Evolutionary conservation across 2,888 invertebrate genomes (phyloP).

Genomic region (Linnaemya vulpina): DNA sequence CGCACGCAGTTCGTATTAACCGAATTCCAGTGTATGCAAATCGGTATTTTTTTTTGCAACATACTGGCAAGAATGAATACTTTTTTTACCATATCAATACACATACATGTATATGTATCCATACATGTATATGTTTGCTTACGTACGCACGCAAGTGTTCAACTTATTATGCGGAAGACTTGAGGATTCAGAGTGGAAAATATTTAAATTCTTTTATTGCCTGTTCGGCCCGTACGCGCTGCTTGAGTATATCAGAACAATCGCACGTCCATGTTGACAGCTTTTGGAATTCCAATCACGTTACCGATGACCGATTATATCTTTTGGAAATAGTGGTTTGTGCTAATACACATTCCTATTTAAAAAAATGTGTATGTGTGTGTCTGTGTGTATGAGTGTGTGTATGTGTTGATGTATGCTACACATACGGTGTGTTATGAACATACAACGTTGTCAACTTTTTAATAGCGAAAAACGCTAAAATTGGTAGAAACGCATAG

Average conservation of each 20-base stretch:
- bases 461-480: no score
- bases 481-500: no score
- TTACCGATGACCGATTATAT: conserved; percentile 11
- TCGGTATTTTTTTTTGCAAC: no score
- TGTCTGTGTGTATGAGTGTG: neutral
- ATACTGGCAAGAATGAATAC: no score
- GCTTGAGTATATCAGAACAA: neutral
- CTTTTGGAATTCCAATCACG: conserved; percentile 35
- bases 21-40: no score
- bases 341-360: neutral
- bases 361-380: neutral
- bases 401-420: no score
- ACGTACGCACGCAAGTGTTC: neutral
- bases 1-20: no score
- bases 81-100: neutral
- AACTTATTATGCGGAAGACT: conserved; percentile 17
- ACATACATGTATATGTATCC: neutral
- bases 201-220: conserved; percentile 20
- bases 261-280: neutral
- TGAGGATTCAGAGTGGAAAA: neutral
- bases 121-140: neutral
- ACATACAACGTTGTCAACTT: no score
- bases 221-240: neutral
- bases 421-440: no score
- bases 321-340: conserved; percentile 23